These are phyloP conservation scores for Triplophysa rosa DNA, from an alignment of 2,113 vertebrate genomes.

Conservation along the genomic window DNA sequence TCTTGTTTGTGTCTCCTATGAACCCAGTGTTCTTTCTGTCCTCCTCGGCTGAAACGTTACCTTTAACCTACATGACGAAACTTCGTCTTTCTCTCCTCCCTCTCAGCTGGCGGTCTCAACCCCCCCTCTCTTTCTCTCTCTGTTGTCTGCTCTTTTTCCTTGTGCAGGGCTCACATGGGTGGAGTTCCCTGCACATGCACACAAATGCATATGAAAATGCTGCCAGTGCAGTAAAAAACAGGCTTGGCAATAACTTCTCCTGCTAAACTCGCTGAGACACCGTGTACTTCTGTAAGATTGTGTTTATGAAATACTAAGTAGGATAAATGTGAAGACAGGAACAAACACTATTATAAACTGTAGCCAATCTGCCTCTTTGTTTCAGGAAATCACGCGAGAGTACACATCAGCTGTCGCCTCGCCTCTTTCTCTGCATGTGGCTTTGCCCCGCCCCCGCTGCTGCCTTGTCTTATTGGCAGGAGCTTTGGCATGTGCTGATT, in stretches of 20 bases:
- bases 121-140: slow-evolving; percentile 62
- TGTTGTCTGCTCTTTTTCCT: slow-evolving; percentile 60
- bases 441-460: slow-evolving; percentile 17
- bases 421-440: slow-evolving; percentile 23
- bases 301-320: background rate
- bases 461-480: slow-evolving; percentile 1
- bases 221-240: background rate
- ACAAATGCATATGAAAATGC: slow-evolving; percentile 22
- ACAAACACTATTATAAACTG: slow-evolving; percentile 29
- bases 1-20: background rate
- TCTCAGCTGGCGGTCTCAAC: slow-evolving; percentile 40
- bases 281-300: background rate
- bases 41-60: slow-evolving; percentile 51
- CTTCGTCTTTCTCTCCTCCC: background rate
- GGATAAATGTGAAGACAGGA: slow-evolving; percentile 18
- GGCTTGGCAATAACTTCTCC: background rate
- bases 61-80: slow-evolving; percentile 57
- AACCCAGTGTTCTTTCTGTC: slow-evolving; percentile 5
- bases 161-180: slow-evolving; percentile 69
- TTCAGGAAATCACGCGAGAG: slow-evolving; percentile 25
- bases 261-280: background rate
- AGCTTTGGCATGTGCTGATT: slow-evolving; percentile 4
- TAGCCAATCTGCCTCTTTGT: slow-evolving; percentile 1
- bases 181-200: slow-evolving; percentile 65
- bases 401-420: slow-evolving; percentile 42